Conservation (phyloP, 2,888 invertebrate genomes). For the Himalopsyche tibetana region DNA sequence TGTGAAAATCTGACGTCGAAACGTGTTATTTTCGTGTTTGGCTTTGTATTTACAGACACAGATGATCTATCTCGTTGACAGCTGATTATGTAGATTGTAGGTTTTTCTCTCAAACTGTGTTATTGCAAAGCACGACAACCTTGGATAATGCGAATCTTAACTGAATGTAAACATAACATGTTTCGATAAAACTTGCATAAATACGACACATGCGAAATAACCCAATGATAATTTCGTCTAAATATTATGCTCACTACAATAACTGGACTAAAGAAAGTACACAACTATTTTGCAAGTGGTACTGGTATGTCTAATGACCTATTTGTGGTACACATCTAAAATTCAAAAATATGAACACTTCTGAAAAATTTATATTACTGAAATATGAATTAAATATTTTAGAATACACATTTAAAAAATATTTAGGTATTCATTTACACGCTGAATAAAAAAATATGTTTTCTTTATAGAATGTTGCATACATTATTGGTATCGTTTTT, state of each 20-base stretch:
- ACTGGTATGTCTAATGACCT: conserved; percentile 62
- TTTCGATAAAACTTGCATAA: conserved; percentile 56
- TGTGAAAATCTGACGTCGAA: conserved; percentile 68
- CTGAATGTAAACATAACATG: conserved; percentile 57
- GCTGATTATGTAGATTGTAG: conserved; percentile 79
- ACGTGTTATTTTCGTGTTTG: conserved; percentile 76
- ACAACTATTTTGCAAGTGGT: conserved; percentile 64
- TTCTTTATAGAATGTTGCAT: neutral
- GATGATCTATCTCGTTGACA: conserved; percentile 79
- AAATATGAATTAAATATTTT: neutral
- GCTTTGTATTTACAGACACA: conserved; percentile 78
- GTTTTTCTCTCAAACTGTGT: conserved; percentile 69
- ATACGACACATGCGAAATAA: conserved; percentile 51
- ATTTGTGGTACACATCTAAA: conserved; percentile 55
- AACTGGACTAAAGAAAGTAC: conserved; percentile 64
- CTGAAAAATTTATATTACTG: neutral
- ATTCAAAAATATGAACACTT: conserved; percentile 30
- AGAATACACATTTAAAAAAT: neutral
- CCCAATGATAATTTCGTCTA: conserved; percentile 59
- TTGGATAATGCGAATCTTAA: conserved; percentile 58
- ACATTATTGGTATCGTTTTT: neutral
- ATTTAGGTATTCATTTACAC: conserved; percentile 4
- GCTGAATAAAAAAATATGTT: conserved; percentile 16
- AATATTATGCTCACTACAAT: conserved; percentile 62
- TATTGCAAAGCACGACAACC: conserved; percentile 61